Percentiles rank a stretch among this genome's conserved stretches.
These are phyloP conservation scores for Ptyas mucosa DNA, from an alignment of 2,113 vertebrate genomes.

Conservation along the genomic window DNA sequence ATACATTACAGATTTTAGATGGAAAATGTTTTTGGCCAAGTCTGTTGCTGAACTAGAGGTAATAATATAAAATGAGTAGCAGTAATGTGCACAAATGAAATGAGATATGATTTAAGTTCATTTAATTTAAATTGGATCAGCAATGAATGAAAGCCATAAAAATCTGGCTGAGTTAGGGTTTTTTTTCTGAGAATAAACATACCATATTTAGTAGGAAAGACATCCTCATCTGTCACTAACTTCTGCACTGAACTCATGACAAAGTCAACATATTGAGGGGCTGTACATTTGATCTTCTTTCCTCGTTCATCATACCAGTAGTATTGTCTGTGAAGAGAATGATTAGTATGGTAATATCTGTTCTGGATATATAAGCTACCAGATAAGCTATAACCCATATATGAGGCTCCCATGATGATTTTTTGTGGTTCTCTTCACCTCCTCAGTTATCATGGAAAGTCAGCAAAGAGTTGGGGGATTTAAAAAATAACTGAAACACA, in stretches of 20 bases:
- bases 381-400: not conserved
- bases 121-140: not conserved
- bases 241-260: conserved; percentile 99
- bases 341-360: conserved; percentile 4
- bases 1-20: not conserved
- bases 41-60: not conserved
- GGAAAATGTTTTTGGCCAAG: not conserved
- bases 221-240: conserved; percentile 95
- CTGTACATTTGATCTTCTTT: conserved; percentile 98
- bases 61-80: not conserved
- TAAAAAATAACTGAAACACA: not conserved
- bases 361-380: conserved; percentile 1
- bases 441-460: not conserved
- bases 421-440: not conserved
- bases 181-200: conserved; percentile 47
- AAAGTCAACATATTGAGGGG: conserved; percentile 96
- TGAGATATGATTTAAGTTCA: not conserved
- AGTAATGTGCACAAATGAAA: not conserved
- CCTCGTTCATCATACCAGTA: conserved; percentile 98
- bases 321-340: conserved; percentile 84
- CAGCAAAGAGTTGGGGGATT: not conserved
- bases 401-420: not conserved
- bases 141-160: not conserved
- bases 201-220: conserved; percentile 98
- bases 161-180: not conserved